Base-by-base conservation (phyloP, 2,113 vertebrate species). In the Sturnira hondurensis region DNA sequence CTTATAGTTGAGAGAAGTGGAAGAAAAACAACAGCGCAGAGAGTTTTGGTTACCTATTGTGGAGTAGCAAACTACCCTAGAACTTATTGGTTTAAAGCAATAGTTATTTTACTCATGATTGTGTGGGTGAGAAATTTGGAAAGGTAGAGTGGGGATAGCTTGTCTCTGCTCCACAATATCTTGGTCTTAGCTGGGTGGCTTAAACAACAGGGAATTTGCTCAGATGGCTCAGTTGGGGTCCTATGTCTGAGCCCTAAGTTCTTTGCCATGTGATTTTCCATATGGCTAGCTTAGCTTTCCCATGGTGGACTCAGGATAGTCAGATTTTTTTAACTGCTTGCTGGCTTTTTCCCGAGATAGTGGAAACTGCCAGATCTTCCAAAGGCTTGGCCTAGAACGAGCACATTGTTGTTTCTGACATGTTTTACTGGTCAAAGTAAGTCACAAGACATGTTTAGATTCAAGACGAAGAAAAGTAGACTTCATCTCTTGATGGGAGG, bases 61-160 rank as follows among this genome's bases (percentile, higher is more conserved):
- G 94, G 67, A 50, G 58, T 65, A 93, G 93, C 52, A 71, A 96
- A 92, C 38, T 81, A 52, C 54, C 76, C 67, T 24, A 24, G 85
- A 94, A 93, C 47, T 77, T 74, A 71, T 85, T 78, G 77, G 54
- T 78, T 83, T 78, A 93, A 97, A 94, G 54, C 41, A 82, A 70
- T 73, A 81, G 33, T 41, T 76, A 78, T 88, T 94, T 89, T 78
- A 73, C 22, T 94, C 65, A 28, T 52, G 67, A 87, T 56, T 91
- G 94, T 90, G 28, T 90, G 92, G 65, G 61, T 95, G 89, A 92
- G 70, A 43, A 47, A 86, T 92, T 95, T 94, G 70, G 81, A 84
- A 56, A 89, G 45, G 36, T 80, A 89, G 17, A 26, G 56, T 65
- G 38, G 38, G 13, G 10, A n/a, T 47, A 36, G 31, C 17, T 85